Evolutionary conservation across 2,888 invertebrate genomes (phyloP), one percentile per base, ranked within the genome.

Genomic region (Lordiphosa fenestrarum): DNA sequence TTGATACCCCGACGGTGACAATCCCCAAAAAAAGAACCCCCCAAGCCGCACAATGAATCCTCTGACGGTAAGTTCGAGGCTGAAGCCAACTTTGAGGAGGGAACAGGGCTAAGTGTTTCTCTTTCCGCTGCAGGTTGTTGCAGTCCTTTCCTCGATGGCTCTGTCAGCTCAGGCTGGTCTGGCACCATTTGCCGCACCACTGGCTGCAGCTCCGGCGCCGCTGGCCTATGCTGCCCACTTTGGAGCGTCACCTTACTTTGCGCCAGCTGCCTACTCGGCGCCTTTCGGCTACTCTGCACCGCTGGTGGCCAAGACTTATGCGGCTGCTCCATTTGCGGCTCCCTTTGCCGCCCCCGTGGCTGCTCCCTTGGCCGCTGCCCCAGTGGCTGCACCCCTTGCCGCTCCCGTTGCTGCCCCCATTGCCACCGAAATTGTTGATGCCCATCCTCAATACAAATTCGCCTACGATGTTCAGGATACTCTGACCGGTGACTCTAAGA

Each of bases 31-130:
- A 71, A 37, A 55, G 60, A 60, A 69, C 66, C 71, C 73, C 77
- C 84, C 76, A 80, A 89, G 86, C 84, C 76, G 59, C 73, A 89
- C 89, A 90, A 90, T 90, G 89, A 89, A 87, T 89, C 86, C 89
- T 86, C 86, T 90, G 86, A 85, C 88, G 86, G 90, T 90, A 87
- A 90, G 89, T 89, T 81, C 51, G 4, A 6, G 4, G 4, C 19
- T 12, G 12, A 10, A 12, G 7, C 3, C 25, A 9, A 10, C 38
- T 13, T 15, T 9, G 7, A 37, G 1, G 37, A 44, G 23, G 33
- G 37, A 44, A 19, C 25, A n/a, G 12, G n/a, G 3, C 35, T 37
- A 15, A 40, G 13, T 30, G 10, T 37, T 21, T 19, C 2, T 35
- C 2, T n/a, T 47, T 19, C 4, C 7, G 12, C 72, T 74, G 12